Evolutionary conservation across 1,140 invertebrate species (phyloP).

Genomic region (Heliconius hewitsoni): DNA sequence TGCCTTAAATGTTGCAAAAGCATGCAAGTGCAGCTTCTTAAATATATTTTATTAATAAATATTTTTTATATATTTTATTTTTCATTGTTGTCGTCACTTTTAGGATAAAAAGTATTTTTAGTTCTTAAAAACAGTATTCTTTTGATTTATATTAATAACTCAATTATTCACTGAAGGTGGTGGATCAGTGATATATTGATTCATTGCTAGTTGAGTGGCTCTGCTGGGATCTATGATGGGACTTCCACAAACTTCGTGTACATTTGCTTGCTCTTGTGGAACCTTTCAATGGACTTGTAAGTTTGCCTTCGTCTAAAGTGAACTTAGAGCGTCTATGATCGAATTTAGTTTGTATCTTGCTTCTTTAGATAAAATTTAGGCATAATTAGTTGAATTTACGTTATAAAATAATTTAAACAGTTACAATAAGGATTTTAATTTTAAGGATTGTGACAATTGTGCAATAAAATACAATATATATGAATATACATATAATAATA

Average conservation of each 20-base stretch:
- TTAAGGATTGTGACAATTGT: no score
- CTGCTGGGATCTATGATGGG: not conserved
- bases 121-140: not conserved
- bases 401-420: no score
- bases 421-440: no score
- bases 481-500: no score
- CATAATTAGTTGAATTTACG: not conserved
- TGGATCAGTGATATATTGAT: not conserved
- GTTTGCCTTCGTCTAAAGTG: not conserved
- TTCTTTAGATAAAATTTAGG: not conserved
- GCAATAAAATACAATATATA: no score
- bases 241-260: slow-evolving; percentile 6
- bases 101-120: not conserved
- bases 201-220: not conserved
- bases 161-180: not conserved
- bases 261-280: slow-evolving; percentile 4
- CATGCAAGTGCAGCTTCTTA: no score
- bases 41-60: no score
- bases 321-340: not conserved
- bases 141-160: not conserved
- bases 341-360: not conserved
- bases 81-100: not conserved
- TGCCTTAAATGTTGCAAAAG: no score
- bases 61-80: no score
- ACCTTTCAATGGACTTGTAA: not conserved